Conservation (phyloP, 1,140 invertebrate species). For the Drosophila aff. region DNA sequence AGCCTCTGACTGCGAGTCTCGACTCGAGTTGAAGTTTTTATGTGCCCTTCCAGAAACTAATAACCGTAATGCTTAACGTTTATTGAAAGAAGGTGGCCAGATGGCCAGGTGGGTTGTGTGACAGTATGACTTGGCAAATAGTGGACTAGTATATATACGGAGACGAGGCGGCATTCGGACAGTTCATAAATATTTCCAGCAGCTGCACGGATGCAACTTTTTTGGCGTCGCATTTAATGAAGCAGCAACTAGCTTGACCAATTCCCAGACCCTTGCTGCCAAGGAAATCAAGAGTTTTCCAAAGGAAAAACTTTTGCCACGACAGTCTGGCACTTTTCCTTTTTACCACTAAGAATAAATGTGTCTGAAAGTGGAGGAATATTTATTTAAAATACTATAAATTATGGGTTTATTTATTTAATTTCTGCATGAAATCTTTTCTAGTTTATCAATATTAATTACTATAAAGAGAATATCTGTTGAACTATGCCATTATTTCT, state of each 20-base stretch:
- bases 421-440: neutral
- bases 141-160: neutral
- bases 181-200: conserved; percentile 73
- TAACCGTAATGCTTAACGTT: conserved; percentile 77
- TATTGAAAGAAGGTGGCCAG: conserved; percentile 63
- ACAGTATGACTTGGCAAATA: conserved; percentile 12
- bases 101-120: conserved; percentile 13
- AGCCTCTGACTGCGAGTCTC: neutral
- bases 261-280: conserved; percentile 21
- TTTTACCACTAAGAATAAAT: conserved; percentile 17
- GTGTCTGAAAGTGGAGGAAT: neutral
- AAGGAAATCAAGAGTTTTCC: conserved; percentile 36
- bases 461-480: neutral
- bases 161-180: conserved; percentile 38
- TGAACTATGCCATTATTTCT: neutral
- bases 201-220: conserved; percentile 40
- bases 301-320: conserved; percentile 13
- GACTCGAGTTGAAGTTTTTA: conserved; percentile 66
- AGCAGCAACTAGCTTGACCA: conserved; percentile 52
- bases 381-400: too few relatives aligned
- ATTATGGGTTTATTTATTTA: neutral
- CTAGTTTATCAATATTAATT: neutral
- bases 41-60: conserved; percentile 73
- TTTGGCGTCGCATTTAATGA: conserved; percentile 66
- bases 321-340: conserved; percentile 42